phyloP scores from a whole-genome alignment of 2,797 vertebrate species.

The Anniella stebbinsi region DNA sequence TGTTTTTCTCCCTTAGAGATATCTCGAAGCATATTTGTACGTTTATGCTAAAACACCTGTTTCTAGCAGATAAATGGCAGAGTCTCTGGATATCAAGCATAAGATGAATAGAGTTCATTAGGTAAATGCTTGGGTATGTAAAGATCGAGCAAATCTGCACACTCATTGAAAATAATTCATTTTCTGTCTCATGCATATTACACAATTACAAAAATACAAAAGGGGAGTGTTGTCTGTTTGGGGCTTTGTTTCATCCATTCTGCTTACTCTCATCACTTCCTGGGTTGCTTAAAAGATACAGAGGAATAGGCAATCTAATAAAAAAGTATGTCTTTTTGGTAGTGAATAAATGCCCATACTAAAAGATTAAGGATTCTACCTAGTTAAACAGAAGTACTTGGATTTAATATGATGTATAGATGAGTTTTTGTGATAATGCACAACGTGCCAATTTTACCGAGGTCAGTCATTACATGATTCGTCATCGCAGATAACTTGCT shows the following conservation, averaged over 20 bases:
- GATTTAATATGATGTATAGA: not conserved
- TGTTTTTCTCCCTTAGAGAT: constrained; percentile 38
- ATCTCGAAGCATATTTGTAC: constrained; percentile 59
- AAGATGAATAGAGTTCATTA: constrained; percentile 18
- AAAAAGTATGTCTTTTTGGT: not conserved
- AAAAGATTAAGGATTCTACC: not conserved
- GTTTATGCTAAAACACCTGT: constrained; percentile 64
- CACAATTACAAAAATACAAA: not conserved
- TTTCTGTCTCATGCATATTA: not conserved
- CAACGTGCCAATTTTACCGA: not conserved
- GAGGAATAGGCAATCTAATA: accelerated
- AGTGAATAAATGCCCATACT: not conserved
- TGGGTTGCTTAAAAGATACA: not conserved
- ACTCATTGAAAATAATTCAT: not conserved
- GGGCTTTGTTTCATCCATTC: not conserved
- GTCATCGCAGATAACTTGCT: not conserved
- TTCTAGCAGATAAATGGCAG: constrained; percentile 57
- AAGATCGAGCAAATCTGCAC: constrained; percentile 13
- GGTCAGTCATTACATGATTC: not conserved
- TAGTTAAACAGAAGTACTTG: not conserved
- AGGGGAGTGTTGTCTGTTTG: not conserved
- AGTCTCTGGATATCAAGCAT: constrained; percentile 41
- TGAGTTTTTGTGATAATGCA: not conserved
- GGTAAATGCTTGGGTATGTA: constrained; percentile 29
- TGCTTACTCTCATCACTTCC: not conserved